phyloP scores from a whole-genome alignment of 1,140 invertebrate species.

The Drosophila equinoxialis region DNA sequence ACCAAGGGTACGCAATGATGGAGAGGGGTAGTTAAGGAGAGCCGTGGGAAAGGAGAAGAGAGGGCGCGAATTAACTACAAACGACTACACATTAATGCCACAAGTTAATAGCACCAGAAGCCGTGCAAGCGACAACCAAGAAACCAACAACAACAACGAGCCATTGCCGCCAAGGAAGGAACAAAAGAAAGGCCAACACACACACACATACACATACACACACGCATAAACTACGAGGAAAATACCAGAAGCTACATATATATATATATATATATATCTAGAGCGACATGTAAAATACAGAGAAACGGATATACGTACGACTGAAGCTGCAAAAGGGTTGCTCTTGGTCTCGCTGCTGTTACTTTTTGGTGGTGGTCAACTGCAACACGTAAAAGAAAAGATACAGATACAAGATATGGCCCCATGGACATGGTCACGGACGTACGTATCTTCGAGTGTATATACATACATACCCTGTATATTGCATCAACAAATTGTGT shows the following conservation, averaged over 20 bases:
- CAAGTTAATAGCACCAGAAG: conserved; percentile 80
- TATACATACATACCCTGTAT: conserved; percentile 24
- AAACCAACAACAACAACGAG: conserved; percentile 18
- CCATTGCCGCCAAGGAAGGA: conserved; percentile 22
- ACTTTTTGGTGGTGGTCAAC: conserved; percentile 17
- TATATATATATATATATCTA: conserved; percentile 29
- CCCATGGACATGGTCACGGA: conserved; percentile 74
- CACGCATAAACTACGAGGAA: conserved; percentile 16
- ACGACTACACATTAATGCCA: conserved; percentile 81
- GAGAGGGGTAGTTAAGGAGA: conserved; percentile 28
- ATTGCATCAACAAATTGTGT: neutral
- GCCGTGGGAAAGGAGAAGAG: conserved; percentile 3
- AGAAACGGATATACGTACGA: conserved; percentile 67
- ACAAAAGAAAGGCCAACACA: conserved; percentile 24
- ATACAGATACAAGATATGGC: conserved; percentile 73
- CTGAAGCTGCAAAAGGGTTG: conserved; percentile 56
- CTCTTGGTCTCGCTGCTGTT: neutral
- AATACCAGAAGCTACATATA: conserved; percentile 68
- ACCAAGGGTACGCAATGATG: neutral
- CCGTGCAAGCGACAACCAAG: conserved; percentile 69
- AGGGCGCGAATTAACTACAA: conserved; percentile 78
- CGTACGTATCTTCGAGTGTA: conserved; percentile 49
- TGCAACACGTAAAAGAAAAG: conserved; percentile 46
- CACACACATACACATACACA: conserved; percentile 10
- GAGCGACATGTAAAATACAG: conserved; percentile 56